phyloP scores from a whole-genome alignment of 2,797 vertebrate genomes.

The Nannoperca australis region DNA sequence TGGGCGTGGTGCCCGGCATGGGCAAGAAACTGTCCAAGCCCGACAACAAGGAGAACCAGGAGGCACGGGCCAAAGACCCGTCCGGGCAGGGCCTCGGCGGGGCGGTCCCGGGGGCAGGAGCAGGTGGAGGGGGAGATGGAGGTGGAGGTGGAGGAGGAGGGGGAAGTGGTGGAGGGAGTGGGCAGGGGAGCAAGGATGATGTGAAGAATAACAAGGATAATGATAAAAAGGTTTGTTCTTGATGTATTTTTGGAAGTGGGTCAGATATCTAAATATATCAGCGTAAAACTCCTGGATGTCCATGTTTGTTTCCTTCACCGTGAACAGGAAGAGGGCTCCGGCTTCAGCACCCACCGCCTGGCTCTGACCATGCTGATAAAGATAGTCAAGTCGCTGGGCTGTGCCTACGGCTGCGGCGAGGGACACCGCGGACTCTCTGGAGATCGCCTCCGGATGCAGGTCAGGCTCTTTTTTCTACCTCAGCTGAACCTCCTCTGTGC shows the following conservation, averaged over 20 bases:
- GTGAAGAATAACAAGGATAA: slow-evolving; percentile 93
- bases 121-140: slow-evolving; percentile 85
- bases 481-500: not conserved
- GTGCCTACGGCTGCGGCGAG: slow-evolving; percentile 97
- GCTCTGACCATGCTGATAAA: slow-evolving; percentile 99
- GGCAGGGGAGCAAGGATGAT: slow-evolving; percentile 90
- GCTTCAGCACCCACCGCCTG: slow-evolving; percentile 92
- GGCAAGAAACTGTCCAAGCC: slow-evolving; percentile 91
- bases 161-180: slow-evolving; percentile 86
- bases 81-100: slow-evolving; percentile 88
- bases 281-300: not conserved
- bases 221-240: slow-evolving; percentile 87
- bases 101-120: slow-evolving; percentile 77
- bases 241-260: not conserved
- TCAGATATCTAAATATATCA: not conserved
- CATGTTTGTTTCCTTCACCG: not conserved
- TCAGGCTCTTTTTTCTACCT: slow-evolving; percentile 46
- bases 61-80: slow-evolving; percentile 90
- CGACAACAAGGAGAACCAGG: slow-evolving; percentile 95
- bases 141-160: slow-evolving; percentile 85
- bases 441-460: slow-evolving; percentile 97
- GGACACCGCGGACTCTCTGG: slow-evolving; percentile 97
- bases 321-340: slow-evolving; percentile 85
- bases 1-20: slow-evolving; percentile 93
- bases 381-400: slow-evolving; percentile 98